Evolutionary conservation across 2,888 invertebrate genomes (phyloP), one percentile per base, ranked within the genome.

Genomic region (Brachynemurus nebulosus): DNA sequence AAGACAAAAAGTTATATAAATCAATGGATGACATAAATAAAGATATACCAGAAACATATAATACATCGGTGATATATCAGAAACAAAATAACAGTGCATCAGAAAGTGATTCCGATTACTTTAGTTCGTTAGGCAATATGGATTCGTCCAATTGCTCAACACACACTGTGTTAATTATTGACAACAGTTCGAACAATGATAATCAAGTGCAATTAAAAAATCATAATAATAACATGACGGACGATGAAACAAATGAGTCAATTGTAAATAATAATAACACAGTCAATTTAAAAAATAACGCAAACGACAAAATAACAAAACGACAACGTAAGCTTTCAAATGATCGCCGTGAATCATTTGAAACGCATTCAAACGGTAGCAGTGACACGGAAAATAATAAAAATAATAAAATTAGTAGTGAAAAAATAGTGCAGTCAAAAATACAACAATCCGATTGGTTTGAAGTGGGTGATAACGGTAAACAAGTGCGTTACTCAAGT

Each of bases 381-480:
- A 30, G 30, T 14, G 7, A n/a, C 14, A 30, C n/a, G n/a, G n/a
- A n/a, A 30, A 30, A 30, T 30, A 30, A 30, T 30, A 14, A 30
- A 30, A 30, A 30, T 30, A 30, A 30, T 30, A 30, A 30, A 30
- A 30, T 30, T 4, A 48, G 37, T 9, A 43, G 37, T 43, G 45
- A 47, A 12, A 42, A 43, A 11, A 45, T 25, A 30, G 20, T 39
- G 12, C 40, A 45, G 16, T 43, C 51, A 14, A 36, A 47, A 47
- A 61, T 61, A 34, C 58, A 59, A 27, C 58, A 57, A 47, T 67
- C 70, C 1, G 72, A 72, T 57, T 72, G 72, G 72, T 67, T 70
- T 44, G 71, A 72, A 56, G 66, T 72, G 49, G 66, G 65, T 45
- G 70, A 67, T 51, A 67, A 71, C 58, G 72, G 72, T 47, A 65